Conservation (phyloP, 1,140 invertebrate species). For the Aphaenogaster floridana region DNA sequence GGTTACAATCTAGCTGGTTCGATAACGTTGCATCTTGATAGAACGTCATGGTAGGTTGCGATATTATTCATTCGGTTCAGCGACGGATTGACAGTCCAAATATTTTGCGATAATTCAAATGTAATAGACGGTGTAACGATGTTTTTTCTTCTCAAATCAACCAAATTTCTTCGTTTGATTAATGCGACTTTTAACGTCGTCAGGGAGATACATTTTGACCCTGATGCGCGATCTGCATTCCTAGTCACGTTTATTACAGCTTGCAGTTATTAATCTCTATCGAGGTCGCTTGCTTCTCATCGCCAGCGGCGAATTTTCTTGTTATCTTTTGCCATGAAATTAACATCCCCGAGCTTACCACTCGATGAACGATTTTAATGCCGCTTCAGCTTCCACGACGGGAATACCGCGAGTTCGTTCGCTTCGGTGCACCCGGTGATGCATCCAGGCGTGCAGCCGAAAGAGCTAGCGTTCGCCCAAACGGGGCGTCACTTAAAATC, state of each 20-base stretch:
- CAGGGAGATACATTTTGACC: neutral
- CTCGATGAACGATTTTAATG: constrained; percentile 48
- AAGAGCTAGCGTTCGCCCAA: neutral
- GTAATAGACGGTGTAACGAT: neutral
- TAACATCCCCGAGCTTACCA: constrained; percentile 33
- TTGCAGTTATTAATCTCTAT: constrained; percentile 42
- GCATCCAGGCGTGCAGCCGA: constrained; percentile 22
- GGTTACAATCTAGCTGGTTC: neutral
- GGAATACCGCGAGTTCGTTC: constrained; percentile 12
- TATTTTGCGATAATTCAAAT: no score
- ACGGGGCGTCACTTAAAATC: constrained; percentile 52
- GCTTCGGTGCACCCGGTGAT: constrained; percentile 10
- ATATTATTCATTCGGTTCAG: constrained; percentile 22
- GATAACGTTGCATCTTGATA: neutral
- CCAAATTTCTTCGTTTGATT: neutral
- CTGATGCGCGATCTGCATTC: constrained; percentile 8
- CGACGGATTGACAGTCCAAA: neutral
- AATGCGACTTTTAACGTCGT: constrained; percentile 16
- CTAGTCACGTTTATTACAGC: constrained; percentile 28
- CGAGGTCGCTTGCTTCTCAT: neutral
- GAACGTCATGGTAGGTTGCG: neutral
- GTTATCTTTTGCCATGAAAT: constrained; percentile 54
- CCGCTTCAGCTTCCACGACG: neutral
- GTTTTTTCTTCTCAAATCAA: neutral
- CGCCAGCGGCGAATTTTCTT: constrained; percentile 40